These are phyloP conservation scores for Tetrao urogallus DNA, from an alignment of 2,113 vertebrate genomes.

Conservation along the genomic window DNA sequence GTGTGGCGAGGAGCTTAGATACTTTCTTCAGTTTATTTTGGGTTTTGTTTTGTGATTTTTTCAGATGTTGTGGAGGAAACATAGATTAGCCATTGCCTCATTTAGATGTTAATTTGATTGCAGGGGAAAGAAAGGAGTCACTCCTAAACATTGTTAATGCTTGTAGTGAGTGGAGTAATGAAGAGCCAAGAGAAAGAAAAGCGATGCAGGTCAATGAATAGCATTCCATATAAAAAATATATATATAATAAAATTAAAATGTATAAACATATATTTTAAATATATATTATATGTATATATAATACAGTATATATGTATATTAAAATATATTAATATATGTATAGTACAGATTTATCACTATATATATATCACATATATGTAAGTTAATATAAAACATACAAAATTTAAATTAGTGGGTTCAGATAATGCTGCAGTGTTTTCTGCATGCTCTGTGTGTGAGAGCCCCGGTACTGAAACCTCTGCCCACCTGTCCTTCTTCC, in stretches of 20 bases:
- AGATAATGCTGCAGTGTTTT: background rate
- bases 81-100: background rate
- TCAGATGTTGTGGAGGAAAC: background rate
- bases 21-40: background rate
- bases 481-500: background rate
- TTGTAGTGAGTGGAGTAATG: background rate
- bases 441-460: background rate
- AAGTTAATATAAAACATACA: background rate
- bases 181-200: background rate
- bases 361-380: too few relatives aligned
- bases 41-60: background rate
- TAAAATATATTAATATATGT: too few relatives aligned
- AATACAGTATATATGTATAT: too few relatives aligned
- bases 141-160: background rate
- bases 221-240: background rate
- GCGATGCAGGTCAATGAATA: background rate
- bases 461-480: background rate
- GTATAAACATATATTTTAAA: too few relatives aligned
- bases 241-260: too few relatives aligned
- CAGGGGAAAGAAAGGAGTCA: background rate
- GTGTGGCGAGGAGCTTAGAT: background rate
- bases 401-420: background rate
- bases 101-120: background rate
- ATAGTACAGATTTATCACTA: too few relatives aligned
- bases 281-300: too few relatives aligned